Evolutionary conservation across 2,888 invertebrate species (phyloP).

Genomic region (Hypselothyrea guttata): DNA sequence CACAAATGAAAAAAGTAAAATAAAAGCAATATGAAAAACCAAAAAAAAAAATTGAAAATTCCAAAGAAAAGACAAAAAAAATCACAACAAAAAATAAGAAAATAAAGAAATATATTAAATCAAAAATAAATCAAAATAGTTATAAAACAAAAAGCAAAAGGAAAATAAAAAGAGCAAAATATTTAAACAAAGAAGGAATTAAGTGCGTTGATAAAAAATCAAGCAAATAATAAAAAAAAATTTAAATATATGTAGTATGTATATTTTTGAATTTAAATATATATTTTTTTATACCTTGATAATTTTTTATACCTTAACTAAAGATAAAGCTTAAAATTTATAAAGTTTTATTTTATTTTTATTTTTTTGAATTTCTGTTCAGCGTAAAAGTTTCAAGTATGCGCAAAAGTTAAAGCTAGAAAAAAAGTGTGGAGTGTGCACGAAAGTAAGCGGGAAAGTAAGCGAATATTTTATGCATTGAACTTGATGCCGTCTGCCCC

Average conservation of each 20-base stretch:
- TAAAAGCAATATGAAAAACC: neutral
- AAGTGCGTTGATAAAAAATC: no score
- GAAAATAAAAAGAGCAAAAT: no score
- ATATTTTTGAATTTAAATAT: neutral
- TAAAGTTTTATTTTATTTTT: no score
- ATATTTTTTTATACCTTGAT: no score
- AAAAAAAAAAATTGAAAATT: neutral
- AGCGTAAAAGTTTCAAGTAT: neutral
- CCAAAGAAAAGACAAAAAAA: neutral
- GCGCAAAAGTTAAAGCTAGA: no score
- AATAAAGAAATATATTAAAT: no score
- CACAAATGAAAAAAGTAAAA: no score
- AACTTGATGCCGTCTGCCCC: neutral
- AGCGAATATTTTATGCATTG: conserved; percentile 14
- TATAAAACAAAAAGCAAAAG: neutral
- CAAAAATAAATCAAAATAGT: neutral
- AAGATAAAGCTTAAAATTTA: no score
- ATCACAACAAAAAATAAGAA: neutral
- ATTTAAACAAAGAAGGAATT: no score
- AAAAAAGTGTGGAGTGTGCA: conserved; percentile 3
- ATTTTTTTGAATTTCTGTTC: conserved; percentile 1
- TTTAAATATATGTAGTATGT: no score
- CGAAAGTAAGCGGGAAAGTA: neutral
- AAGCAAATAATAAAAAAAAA: neutral
- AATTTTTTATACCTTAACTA: no score